A percentile compares a stretch with the other conserved stretches of the same genome.
phyloP scores from a whole-genome alignment of 2,113 vertebrate species.

The Hassar affinis region DNA sequence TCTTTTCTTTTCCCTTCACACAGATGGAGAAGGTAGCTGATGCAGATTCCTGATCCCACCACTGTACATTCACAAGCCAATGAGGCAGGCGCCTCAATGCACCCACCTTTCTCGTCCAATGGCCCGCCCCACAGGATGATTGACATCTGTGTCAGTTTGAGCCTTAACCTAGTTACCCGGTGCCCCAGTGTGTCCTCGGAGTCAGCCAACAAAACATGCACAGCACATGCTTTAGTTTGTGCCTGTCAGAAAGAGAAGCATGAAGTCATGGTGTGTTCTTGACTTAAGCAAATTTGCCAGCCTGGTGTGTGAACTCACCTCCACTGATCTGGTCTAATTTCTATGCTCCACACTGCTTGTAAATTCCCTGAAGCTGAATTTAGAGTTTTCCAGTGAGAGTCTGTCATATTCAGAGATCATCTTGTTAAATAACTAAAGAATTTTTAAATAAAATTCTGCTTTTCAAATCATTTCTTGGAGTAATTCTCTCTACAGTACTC shows the following conservation, averaged over 20 bases:
- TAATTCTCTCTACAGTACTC: background rate
- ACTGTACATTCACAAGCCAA: slow-evolving; percentile 29
- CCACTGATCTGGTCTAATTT: slow-evolving; percentile 14
- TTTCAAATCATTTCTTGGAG: background rate
- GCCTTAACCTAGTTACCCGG: slow-evolving; percentile 43
- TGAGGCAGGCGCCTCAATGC: slow-evolving; percentile 5
- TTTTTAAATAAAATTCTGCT: background rate
- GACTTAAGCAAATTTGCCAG: background rate
- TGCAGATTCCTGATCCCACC: background rate
- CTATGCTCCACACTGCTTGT: slow-evolving; percentile 38
- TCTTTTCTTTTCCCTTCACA: slow-evolving; percentile 17
- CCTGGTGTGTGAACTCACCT: slow-evolving; percentile 4
- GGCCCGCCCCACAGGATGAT: slow-evolving; percentile 26
- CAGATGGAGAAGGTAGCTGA: slow-evolving; percentile 75
- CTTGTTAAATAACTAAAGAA: background rate
- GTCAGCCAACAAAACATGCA: slow-evolving; percentile 20
- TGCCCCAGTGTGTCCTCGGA: slow-evolving; percentile 34
- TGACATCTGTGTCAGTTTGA: slow-evolving; percentile 44
- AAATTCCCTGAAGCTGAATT: slow-evolving; percentile 28
- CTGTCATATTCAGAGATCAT: slow-evolving; percentile 6
- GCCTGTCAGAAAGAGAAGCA: background rate
- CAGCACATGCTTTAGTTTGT: slow-evolving; percentile 5
- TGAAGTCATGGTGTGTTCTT: background rate
- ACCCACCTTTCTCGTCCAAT: background rate
- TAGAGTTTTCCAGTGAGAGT: slow-evolving; percentile 2